Evolutionary conservation across 2,888 invertebrate genomes (phyloP).

Genomic region (Choreutis nemorana): DNA sequence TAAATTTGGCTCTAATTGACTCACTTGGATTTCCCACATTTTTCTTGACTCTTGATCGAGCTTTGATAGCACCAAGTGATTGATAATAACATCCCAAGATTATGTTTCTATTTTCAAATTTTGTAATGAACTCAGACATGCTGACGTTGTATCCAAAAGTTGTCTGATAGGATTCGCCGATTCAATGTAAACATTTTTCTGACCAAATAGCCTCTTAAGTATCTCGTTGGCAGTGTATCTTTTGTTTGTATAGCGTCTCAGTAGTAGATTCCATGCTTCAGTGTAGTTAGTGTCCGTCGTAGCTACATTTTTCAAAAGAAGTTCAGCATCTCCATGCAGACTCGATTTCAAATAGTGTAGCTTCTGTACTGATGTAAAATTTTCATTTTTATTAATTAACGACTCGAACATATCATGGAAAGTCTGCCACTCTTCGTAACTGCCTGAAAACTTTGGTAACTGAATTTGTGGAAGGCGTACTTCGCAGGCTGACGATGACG

Average conservation of each 20-base stretch:
- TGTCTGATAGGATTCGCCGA: slow-evolving; percentile 3
- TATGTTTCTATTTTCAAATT: slow-evolving; percentile 4
- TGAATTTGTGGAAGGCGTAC: slow-evolving; percentile 9
- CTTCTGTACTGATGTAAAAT: slow-evolving; percentile 3
- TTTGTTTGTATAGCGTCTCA: slow-evolving; percentile 11
- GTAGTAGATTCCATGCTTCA: slow-evolving; percentile 11
- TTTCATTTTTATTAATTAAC: slow-evolving; percentile 10
- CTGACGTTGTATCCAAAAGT: slow-evolving; percentile 4
- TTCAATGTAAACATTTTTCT: slow-evolving; percentile 5
- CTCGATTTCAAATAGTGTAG: slow-evolving; percentile 6
- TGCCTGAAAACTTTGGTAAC: slow-evolving; percentile 9
- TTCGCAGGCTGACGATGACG: slow-evolving; percentile 1
- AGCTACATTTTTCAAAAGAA: slow-evolving; percentile 2
- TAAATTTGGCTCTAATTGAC: too few relatives aligned
- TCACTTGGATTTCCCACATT: too few relatives aligned
- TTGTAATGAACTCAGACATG: slow-evolving; percentile 3
- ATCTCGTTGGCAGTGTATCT: slow-evolving; percentile 10
- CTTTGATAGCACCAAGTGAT: slow-evolving; percentile 3
- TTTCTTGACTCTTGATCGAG: slow-evolving; percentile 5
- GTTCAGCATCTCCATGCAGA: slow-evolving; percentile 7
- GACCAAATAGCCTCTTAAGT: slow-evolving; percentile 9
- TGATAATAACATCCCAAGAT: slow-evolving; percentile 5
- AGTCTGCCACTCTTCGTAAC: slow-evolving; percentile 11
- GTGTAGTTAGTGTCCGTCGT: slow-evolving; percentile 11
- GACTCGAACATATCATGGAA: slow-evolving; percentile 11